Evolutionary conservation across 2,113 vertebrate species (phyloP).

Genomic region (Maccullochella peelii): DNA sequence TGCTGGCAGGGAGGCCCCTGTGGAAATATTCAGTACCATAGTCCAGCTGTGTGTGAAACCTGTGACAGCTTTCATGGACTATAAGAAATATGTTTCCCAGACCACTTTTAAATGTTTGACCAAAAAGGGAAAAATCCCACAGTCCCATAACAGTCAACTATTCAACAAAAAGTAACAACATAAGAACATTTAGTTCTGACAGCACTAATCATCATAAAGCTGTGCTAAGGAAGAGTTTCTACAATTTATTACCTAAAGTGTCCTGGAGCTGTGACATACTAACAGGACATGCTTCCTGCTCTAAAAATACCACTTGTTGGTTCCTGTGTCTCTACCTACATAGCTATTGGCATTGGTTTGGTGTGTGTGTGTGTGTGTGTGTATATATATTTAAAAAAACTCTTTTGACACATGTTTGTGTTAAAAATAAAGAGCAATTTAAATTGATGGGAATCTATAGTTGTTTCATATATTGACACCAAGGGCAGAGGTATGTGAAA

Average conservation of each 20-base stretch:
- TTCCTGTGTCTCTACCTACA: neutral
- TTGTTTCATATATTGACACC: neutral
- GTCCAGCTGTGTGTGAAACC: neutral
- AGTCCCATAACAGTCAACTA: neutral
- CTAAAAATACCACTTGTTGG: neutral
- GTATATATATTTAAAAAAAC: no score
- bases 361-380: no score
- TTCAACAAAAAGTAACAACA: neutral
- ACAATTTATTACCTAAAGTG: neutral
- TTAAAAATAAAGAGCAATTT: neutral
- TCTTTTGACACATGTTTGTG: no score
- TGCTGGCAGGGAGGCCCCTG: no score
- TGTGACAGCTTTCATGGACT: no score
- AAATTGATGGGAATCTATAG: neutral
- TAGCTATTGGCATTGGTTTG: no score
- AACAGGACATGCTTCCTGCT: conserved; percentile 1
- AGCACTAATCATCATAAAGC: neutral
- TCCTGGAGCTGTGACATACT: neutral
- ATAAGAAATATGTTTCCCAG: neutral
- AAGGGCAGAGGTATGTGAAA: neutral
- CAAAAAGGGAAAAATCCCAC: neutral
- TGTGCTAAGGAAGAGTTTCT: no score
- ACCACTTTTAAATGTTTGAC: neutral
- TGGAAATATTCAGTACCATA: neutral
- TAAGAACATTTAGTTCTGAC: neutral